Evolutionary conservation across 1,140 invertebrate species (phyloP).

Genomic region (Macrobrachium rosenbergii): DNA sequence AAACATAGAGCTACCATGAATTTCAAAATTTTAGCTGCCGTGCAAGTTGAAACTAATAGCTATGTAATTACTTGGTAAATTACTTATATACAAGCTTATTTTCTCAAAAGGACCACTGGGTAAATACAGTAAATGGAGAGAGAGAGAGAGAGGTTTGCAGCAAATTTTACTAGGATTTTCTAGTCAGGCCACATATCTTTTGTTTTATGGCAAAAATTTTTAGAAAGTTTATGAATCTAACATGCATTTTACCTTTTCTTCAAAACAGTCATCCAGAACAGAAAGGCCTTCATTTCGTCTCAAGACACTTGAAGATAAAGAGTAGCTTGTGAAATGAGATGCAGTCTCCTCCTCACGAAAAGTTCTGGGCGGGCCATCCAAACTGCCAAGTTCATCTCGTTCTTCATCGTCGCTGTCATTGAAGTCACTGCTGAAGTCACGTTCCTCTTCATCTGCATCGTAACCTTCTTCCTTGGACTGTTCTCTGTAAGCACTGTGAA

Average conservation of each 20-base stretch:
- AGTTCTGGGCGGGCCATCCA: slow-evolving; percentile 71
- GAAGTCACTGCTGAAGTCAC: slow-evolving; percentile 52
- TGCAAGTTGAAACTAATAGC: too few relatives aligned
- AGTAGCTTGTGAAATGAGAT: slow-evolving; percentile 93
- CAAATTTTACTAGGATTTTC: too few relatives aligned
- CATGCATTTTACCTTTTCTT: slow-evolving; percentile 71
- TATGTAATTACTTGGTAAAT: too few relatives aligned
- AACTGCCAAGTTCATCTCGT: slow-evolving; percentile 66
- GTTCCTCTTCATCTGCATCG: slow-evolving; percentile 67
- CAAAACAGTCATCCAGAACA: slow-evolving; percentile 91
- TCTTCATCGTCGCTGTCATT: slow-evolving; percentile 65
- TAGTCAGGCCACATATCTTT: too few relatives aligned
- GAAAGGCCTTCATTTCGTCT: slow-evolving; percentile 86
- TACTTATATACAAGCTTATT: too few relatives aligned
- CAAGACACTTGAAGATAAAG: slow-evolving; percentile 93
- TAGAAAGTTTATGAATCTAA: background rate
- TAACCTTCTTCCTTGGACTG: slow-evolving; percentile 37
- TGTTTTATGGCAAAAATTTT: too few relatives aligned
- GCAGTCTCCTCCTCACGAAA: slow-evolving; percentile 82
- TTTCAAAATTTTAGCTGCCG: too few relatives aligned
- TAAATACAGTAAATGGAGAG: too few relatives aligned
- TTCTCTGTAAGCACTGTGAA: slow-evolving; percentile 41
- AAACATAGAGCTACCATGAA: too few relatives aligned
- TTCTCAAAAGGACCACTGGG: too few relatives aligned
- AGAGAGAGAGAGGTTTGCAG: too few relatives aligned